A percentile compares a stretch with the other conserved stretches of the same genome.
Evolutionary conservation across 2,888 invertebrate genomes (phyloP).

Genomic region (Eupithecia centaureata): DNA sequence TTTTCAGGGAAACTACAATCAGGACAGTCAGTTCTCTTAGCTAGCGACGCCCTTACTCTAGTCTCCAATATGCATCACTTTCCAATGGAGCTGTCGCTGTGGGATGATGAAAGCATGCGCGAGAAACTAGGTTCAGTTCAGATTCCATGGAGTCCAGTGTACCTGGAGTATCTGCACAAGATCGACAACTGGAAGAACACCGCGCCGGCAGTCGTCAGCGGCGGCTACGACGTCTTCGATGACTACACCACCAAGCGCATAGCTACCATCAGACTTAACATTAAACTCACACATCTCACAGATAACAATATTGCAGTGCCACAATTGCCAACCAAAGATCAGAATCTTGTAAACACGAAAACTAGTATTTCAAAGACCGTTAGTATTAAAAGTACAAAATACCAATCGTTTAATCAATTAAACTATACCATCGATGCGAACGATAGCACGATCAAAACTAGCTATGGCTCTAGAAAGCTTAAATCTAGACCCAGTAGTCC

Average conservation of each 20-base stretch:
- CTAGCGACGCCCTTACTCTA: conserved; percentile 51
- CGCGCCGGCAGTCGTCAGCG: conserved; percentile 48
- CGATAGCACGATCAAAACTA: conserved; percentile 55
- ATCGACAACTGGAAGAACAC: conserved; percentile 41
- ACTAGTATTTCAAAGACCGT: conserved; percentile 30
- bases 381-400: conserved; percentile 35
- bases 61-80: conserved; percentile 60
- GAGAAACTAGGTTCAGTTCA: conserved; percentile 57
- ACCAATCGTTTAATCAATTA: conserved; percentile 30
- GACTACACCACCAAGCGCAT: conserved; percentile 62
- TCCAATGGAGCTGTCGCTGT: conserved; percentile 65
- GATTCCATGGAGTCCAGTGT: conserved; percentile 63
- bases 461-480: conserved; percentile 47
- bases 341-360: neutral
- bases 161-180: conserved; percentile 58
- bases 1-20: conserved; percentile 38
- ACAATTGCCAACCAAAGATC: conserved; percentile 39
- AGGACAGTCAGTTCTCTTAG: conserved; percentile 56
- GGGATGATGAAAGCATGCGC: conserved; percentile 50
- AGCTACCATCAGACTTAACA: conserved; percentile 58
- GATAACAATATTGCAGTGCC: conserved; percentile 47
- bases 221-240: conserved; percentile 60
- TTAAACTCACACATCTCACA: conserved; percentile 59
- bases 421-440: conserved; percentile 29
- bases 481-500: neutral